Evolutionary conservation across 2,888 invertebrate genomes (phyloP).

Genomic region (Philopedon plagiatum): DNA sequence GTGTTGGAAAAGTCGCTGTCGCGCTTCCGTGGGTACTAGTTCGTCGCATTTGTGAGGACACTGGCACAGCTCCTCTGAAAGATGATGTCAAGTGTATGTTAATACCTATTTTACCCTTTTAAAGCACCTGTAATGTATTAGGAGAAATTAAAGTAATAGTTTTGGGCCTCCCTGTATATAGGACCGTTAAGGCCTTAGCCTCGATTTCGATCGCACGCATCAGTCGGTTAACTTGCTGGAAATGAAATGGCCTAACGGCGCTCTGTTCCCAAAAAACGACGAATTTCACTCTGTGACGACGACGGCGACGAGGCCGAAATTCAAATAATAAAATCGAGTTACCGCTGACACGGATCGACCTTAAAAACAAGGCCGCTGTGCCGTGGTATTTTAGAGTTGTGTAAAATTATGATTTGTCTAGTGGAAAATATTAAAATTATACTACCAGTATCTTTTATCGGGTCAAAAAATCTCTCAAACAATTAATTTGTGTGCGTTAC

Average conservation of each 20-base stretch:
- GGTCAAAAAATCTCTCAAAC: too few species aligned
- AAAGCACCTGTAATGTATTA: too few species aligned
- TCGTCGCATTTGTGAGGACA: constrained; percentile 73
- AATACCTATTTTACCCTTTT: too few species aligned
- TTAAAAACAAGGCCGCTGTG: constrained; percentile 8
- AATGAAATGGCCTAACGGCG: not conserved
- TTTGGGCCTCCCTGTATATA: not conserved
- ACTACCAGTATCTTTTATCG: too few species aligned
- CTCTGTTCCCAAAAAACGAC: constrained; percentile 10
- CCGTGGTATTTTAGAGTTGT: not conserved
- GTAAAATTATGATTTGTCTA: not conserved
- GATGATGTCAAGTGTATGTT: constrained; percentile 13
- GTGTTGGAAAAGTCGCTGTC: constrained; percentile 69
- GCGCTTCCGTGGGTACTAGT: constrained; percentile 68
- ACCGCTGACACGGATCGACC: not conserved
- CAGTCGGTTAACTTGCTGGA: not conserved
- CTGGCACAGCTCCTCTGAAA: constrained; percentile 70
- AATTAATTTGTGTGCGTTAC: too few species aligned
- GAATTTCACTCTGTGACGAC: constrained; percentile 5
- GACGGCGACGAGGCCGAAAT: not conserved
- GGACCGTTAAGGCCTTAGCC: constrained; percentile 21
- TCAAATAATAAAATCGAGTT: not conserved
- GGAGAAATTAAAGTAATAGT: too few species aligned
- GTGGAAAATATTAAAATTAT: not conserved
- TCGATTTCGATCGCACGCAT: not conserved